Evolutionary conservation across 2,888 invertebrate species (phyloP).

Genomic region (Cepaea hortensis): DNA sequence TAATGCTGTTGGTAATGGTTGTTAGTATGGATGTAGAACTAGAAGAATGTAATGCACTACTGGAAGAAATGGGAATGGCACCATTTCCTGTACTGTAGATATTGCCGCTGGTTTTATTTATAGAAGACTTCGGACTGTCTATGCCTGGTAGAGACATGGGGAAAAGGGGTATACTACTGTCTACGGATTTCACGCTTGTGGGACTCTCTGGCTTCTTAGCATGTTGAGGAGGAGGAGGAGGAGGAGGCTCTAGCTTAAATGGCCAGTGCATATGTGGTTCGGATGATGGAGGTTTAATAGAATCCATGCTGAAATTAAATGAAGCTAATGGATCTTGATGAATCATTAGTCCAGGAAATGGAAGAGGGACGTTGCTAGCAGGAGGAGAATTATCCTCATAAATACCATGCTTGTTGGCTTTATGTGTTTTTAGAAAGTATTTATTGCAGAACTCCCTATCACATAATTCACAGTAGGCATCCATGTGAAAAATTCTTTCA

Average conservation of each 20-base stretch:
- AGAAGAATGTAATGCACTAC: slow-evolving; percentile 52
- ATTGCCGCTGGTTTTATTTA: slow-evolving; percentile 16
- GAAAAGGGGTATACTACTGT: slow-evolving; percentile 28
- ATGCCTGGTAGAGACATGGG: slow-evolving; percentile 34
- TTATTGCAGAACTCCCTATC: slow-evolving; percentile 99
- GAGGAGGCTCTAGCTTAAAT: slow-evolving; percentile 48
- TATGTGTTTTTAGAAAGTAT: slow-evolving; percentile 97
- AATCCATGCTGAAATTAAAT: slow-evolving; percentile 57
- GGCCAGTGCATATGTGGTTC: slow-evolving; percentile 54
- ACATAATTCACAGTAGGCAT: slow-evolving; percentile 97
- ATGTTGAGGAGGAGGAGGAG: no score
- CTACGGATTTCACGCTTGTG: slow-evolving; percentile 11
- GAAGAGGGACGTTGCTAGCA: slow-evolving; percentile 58
- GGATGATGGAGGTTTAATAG: slow-evolving; percentile 42
- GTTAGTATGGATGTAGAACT: slow-evolving; percentile 52
- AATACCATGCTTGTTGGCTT: slow-evolving; percentile 97
- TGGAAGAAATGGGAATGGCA: slow-evolving; percentile 7
- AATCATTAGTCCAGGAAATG: slow-evolving; percentile 58
- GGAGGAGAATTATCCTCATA: slow-evolving; percentile 71
- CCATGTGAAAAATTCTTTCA: slow-evolving; percentile 89
- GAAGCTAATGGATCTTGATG: slow-evolving; percentile 61
- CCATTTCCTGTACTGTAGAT: not conserved
- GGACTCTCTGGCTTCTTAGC: slow-evolving; percentile 23
- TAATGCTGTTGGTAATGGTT: slow-evolving; percentile 46
- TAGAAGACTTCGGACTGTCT: slow-evolving; percentile 30